Evolutionary conservation across 2,888 invertebrate genomes (phyloP), one percentile per base, ranked within the genome.

Genomic region (Pseudococcus longispinus): DNA sequence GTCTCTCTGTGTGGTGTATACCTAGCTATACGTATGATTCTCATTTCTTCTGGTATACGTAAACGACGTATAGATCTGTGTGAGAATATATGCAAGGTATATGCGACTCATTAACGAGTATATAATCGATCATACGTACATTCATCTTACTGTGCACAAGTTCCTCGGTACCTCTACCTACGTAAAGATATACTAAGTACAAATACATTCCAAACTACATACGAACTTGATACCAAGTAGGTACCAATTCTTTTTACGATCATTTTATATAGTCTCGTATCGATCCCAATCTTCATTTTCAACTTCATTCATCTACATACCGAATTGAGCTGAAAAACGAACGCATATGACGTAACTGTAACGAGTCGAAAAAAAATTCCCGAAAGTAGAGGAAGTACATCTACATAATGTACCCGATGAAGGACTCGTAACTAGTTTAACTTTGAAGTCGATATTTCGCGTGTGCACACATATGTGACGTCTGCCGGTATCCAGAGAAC

Each of bases 91-190:
- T 23, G 20, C 42, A 42, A 42, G 37, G 42, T 42, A 42, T 15
- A n/a, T 20, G 77, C 13, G 77, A 42, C 42, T 80, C 77, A 77
- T 77, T 77, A 77, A 42, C 77, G n/a, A 37, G 20, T 77, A 32
- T 32, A 32, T 32, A 32, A n/a, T n/a, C n/a, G n/a, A n/a, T n/a
- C n/a, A n/a, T n/a, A n/a, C n/a, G n/a, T n/a, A n/a, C n/a, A n/a
- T n/a, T n/a, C n/a, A n/a, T n/a, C n/a, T n/a, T n/a, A n/a, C n/a
- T n/a, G n/a, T n/a, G n/a, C n/a, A n/a, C n/a, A n/a, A n/a, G n/a
- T n/a, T n/a, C n/a, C n/a, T n/a, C n/a, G n/a, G n/a, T n/a, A n/a
- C n/a, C n/a, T n/a, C n/a, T n/a, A n/a, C n/a, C n/a, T n/a, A n/a
- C n/a, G n/a, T n/a, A n/a, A n/a, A n/a, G n/a, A n/a, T n/a, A n/a